Evolutionary conservation across 2,797 vertebrate species (phyloP), one percentile per base, ranked within the genome.

Genomic region (Anguilla obscura): DNA sequence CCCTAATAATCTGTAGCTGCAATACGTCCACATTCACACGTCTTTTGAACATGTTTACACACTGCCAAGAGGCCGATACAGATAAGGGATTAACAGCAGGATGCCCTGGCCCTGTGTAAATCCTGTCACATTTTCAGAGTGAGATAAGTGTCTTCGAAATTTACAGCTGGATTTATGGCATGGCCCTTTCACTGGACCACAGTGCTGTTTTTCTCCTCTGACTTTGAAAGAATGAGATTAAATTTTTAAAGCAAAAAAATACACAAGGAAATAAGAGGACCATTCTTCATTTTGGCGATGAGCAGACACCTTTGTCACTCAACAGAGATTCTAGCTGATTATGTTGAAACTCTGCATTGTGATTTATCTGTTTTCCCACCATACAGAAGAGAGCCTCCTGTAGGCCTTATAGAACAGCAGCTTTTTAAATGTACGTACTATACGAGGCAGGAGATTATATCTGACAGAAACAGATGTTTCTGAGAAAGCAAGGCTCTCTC

Each of bases 11-110:
- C 36, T 56, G 21, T 24, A 50, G 52, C 9, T 83, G n/a, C 84
- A 87, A 69, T 84, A 56, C 71, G 86, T 52, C 27, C 84, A 87
- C 86, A 89, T 69, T 90, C 89, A 82, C 60, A 56, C 88, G 83
- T 88, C 88, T 84, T 83, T 36, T 74, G 76, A 76, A 60, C 50
- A 60, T 89, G 76, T 86, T 86, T 56, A 52, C 87, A 89, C 71
- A 86, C 74, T 87, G 83, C 58, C 71, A 27, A 88, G 80, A 87
- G 90, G 90, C 91, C 92, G 91, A 88, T 90, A 89, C 91, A 87
- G 84, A 85, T 89, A 58, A 45, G 88, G 93, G 91, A 93, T 93
- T 93, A 93, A 90, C 91, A 91, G 91, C 79, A 88, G 91, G 89
- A 88, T 83, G 90, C 90, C 88, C 87, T 87, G 88, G 88, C 87